phyloP scores from a whole-genome alignment of 2,888 invertebrate species.

The Xestia xanthographa region DNA sequence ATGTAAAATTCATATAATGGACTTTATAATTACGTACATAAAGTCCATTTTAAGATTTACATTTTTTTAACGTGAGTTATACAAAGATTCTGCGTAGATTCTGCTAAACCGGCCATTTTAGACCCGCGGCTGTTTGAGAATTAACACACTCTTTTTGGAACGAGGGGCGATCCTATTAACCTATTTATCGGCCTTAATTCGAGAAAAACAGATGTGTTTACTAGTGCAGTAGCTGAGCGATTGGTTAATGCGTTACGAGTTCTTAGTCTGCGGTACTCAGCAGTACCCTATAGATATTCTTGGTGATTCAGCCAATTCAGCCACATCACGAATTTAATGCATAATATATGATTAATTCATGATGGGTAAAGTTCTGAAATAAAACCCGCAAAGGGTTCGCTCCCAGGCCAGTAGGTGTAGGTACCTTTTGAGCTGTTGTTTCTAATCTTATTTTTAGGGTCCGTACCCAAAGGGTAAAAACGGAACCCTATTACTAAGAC shows the following conservation, averaged over 20 bases:
- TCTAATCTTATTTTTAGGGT: too few species aligned
- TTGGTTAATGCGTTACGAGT: slow-evolving; percentile 5
- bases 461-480: too few species aligned
- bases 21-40: too few species aligned
- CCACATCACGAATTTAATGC: background rate
- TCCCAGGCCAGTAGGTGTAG: background rate
- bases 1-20: too few species aligned
- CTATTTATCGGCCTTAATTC: slow-evolving; percentile 35
- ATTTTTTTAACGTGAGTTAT: too few species aligned
- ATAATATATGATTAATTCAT: slow-evolving; percentile 6
- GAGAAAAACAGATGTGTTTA: background rate
- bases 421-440: too few species aligned
- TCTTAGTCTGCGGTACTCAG: background rate
- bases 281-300: background rate
- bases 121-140: background rate
- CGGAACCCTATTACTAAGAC: too few species aligned
- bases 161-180: slow-evolving; percentile 26
- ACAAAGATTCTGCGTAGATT: too few species aligned
- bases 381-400: background rate
- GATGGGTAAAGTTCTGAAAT: background rate
- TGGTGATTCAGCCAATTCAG: background rate
- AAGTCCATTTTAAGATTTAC: too few species aligned
- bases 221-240: slow-evolving; percentile 7
- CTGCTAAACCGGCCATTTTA: too few species aligned
- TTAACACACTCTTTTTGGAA: slow-evolving; percentile 3